Evolutionary conservation across 2,888 invertebrate species (phyloP), one percentile per base, ranked within the genome.

Genomic region (Leptarthrus brevirostris): DNA sequence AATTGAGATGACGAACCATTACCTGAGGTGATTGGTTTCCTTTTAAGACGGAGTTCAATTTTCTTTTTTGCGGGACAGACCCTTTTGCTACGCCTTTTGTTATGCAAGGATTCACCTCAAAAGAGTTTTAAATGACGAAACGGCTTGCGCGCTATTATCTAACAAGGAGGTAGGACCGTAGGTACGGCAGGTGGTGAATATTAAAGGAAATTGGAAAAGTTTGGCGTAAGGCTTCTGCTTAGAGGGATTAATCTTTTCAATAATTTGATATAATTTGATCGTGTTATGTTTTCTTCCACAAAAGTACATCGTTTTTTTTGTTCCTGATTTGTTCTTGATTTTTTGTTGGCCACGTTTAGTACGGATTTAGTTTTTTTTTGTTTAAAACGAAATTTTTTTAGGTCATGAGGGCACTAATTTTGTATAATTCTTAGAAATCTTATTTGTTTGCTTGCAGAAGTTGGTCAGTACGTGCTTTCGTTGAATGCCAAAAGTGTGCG

Each of bases 51-150:
- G 22, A 36, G 40, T 22, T 24, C 54, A 54, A 52, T 40, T 71
- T 54, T 40, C 40, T 16, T 2, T 36, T n/a, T 40, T 44, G 64
- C 10, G 64, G 34, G 20, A 44, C 6, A 54, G 40, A 0, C 16
- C 40, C 54, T 71, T 71, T 54, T 40, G 54, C 22, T 71, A 40
- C 40, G 22, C 10, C 36, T 52, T 71, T 71, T 71, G 71, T 71
- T 71, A 71, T 71, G 71, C 71, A 71, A 71, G 71, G 71, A 54
- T 71, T 54, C 71, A 8, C n/a, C 40, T 71, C 54, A 54, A 71
- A 71, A 54, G 53, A 71, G 71, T 71, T 71, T 71, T 71, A 71
- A 71, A 71, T 71, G 71, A 71, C 71, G 71, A 71, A 71, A 54
- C 52, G 49, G 36, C 69, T 52, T 52, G 69, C 52, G 69, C 20